Conservation (phyloP, 2,888 invertebrate species). For the Bugula neritina region DNA sequence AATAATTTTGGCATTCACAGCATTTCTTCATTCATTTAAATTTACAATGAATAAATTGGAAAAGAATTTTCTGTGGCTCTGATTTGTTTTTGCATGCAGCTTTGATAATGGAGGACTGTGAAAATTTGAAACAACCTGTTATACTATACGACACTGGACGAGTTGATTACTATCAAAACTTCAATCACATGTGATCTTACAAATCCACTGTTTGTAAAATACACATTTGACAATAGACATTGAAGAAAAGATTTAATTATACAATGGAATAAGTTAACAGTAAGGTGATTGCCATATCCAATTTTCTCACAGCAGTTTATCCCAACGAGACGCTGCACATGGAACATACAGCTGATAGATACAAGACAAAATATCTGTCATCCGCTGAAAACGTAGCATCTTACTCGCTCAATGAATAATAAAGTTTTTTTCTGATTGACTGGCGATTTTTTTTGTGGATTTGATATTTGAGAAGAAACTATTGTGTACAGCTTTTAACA, state of each 20-base stretch:
- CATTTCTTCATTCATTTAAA: not conserved
- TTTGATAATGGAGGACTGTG: slow-evolving; percentile 4
- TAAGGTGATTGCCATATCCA: not conserved
- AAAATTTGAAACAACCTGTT: slow-evolving; percentile 3
- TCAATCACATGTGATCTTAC: slow-evolving; percentile 1
- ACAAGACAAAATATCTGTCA: too few relatives aligned
- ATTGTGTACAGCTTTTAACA: slow-evolving; percentile 11
- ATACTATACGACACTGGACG: not conserved
- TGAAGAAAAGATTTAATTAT: slow-evolving; percentile 18
- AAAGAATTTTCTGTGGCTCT: not conserved
- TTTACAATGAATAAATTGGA: not conserved
- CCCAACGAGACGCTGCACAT: too few relatives aligned
- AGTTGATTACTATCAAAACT: slow-evolving; percentile 25
- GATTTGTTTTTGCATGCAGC: not conserved
- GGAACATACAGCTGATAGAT: too few relatives aligned
- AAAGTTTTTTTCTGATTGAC: not conserved
- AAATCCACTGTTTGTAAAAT: slow-evolving; percentile 12
- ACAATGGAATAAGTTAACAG: slow-evolving; percentile 6
- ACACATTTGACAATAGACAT: slow-evolving; percentile 11
- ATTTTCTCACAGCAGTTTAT: not conserved
- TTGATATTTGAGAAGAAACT: slow-evolving; percentile 9
- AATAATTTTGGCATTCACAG: too few relatives aligned
- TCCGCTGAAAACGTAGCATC: too few relatives aligned
- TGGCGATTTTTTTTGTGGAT: slow-evolving; percentile 9
- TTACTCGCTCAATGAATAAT: too few relatives aligned